Base-by-base conservation (phyloP, 2,888 invertebrate species). In the Thymelicus acteon region DNA sequence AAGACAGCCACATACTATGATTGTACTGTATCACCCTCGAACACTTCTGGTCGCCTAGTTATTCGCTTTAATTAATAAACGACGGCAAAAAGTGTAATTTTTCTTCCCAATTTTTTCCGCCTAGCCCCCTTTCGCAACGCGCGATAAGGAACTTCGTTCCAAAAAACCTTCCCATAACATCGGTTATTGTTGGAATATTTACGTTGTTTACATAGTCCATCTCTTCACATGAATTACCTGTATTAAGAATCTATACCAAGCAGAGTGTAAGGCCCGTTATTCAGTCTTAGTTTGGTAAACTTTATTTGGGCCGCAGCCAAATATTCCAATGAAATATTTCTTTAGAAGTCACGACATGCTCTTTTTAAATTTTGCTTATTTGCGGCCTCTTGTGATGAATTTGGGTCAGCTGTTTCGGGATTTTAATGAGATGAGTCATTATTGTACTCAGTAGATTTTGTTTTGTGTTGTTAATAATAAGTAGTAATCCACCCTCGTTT, bases 331-430 rank as follows among this genome's bases (percentile, higher is more conserved):
- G 49, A 70, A 64, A 70, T 70, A 70, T 64, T 60, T 64, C 57
- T 70, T 69, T 57, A 63, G 48, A 37, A 49, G 60, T 60, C 60
- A 48, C 63, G 62, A 58, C 69, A 69, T 69, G 69, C 69, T 63
- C 69, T 69, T 69, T 69, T 58, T n/a, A 69, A 63, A 58, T 69
- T 69, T 69, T 69, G 69, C 69, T 63, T 69, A 63, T 69, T 69
- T 69, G 63, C 39, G 63, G 40, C 24, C 69, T 63, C 69, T 69
- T 63, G 47, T 68, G 62, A 69, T 62, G 63, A 58, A 69, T 63
- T 48, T 37, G 58, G 69, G 68, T 62, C 62, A 69, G 62, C 47
- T 19, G 47, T 44, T 69, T 69, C 37, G 57, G 48, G 63, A 57
- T 69, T 58, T 57, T 69, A 63, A 69, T 69, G 69, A 69, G 62